Base-by-base conservation (phyloP, 2,797 vertebrate genomes). In the Trachops cirrhosus region DNA sequence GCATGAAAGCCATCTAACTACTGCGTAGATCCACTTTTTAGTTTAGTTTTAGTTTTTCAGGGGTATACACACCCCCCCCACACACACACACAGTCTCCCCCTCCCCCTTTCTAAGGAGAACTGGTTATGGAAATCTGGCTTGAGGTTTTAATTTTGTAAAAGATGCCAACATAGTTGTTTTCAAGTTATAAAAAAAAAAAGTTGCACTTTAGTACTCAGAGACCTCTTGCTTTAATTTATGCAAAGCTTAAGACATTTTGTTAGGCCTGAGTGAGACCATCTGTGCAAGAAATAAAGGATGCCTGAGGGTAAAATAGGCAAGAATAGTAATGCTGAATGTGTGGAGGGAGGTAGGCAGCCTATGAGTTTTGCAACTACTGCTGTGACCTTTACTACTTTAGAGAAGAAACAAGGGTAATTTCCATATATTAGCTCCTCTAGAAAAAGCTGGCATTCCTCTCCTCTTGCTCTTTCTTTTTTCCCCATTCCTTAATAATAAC, bases 211-310 rank as follows among this genome's bases (percentile, higher is more conserved):
- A 96, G 97, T 98, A 98, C 97, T 98, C 89, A 0, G 24, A 98
- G 98, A 98, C 98, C 98, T 98, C 97, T 98, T 98, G 97, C 96
- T 98, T 97, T 98, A 98, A 98, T 98, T 98, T 98, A 98, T 98
- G 98, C 98, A 98, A 98, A 97, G 98, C 97, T 98, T 98, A 98
- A 98, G 98, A 98, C 97, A 98, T 98, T 98, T 98, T 98, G 98
- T 98, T 98, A 98, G 98, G 98, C 98, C 97, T 98, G 98, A 98
- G 98, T 98, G 98, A 98, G 98, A 98, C 98, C 98, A 98, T 98
- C 98, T 98, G 98, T 98, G 98, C 97, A 96, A 98, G 98, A 98
- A 98, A 98, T 97, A 98, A 98, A 98, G 98, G 98, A 98, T 96
- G 98, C 98, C 98, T 98, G 89, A 97, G 98, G 98, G 98, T 98